Percentiles rank a stretch among this genome's conserved stretches.
phyloP scores from a whole-genome alignment of 2,113 vertebrate species.

The Lepisosteus osseus region DNA sequence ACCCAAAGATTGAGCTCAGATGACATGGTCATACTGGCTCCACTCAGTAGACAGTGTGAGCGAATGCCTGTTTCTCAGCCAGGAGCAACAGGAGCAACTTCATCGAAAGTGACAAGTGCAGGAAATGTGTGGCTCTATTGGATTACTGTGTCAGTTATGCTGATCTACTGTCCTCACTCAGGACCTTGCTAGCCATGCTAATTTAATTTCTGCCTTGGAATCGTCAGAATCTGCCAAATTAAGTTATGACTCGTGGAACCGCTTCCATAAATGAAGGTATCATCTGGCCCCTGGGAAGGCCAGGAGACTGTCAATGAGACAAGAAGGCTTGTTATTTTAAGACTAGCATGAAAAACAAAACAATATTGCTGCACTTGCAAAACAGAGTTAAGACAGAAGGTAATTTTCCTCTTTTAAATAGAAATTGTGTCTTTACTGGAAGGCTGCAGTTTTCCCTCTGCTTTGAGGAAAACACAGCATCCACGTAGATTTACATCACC shows the following conservation, averaged over 20 bases:
- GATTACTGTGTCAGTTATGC: constrained; percentile 38
- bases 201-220: constrained; percentile 28
- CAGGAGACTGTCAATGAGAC: background rate
- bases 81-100: constrained; percentile 17
- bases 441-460: no score
- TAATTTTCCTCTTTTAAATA: no score
- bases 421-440: no score
- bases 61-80: background rate
- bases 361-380: background rate
- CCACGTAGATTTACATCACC: no score
- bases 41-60: constrained; percentile 2
- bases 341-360: background rate
- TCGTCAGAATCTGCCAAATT: constrained; percentile 25
- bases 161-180: constrained; percentile 30
- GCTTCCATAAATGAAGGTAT: constrained; percentile 28
- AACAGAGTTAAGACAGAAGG: background rate
- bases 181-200: constrained; percentile 17
- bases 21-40: no score
- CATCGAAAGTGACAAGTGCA: constrained; percentile 30
- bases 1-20: no score
- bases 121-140: constrained; percentile 29
- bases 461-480: no score
- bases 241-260: constrained; percentile 31
- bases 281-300: background rate
- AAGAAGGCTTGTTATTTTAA: background rate